A percentile compares a stretch with the other conserved stretches of the same genome.
phyloP scores from a whole-genome alignment of 2,797 vertebrate genomes.

The Gallinago stenura region DNA sequence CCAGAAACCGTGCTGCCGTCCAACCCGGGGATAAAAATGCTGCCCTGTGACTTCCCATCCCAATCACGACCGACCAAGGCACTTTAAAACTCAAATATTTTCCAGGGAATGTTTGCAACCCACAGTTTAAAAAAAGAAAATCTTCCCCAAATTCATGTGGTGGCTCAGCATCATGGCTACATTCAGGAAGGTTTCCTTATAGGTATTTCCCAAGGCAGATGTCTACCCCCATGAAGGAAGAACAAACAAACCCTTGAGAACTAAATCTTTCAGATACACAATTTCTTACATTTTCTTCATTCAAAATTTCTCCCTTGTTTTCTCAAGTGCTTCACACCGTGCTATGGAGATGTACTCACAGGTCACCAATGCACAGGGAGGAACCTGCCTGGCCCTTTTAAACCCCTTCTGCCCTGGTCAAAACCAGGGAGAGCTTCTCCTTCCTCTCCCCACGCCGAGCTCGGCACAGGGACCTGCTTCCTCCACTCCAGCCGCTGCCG shows the following conservation, averaged over 20 bases:
- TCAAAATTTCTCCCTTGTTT: not conserved
- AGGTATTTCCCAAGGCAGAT: not conserved
- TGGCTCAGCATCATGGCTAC: not conserved
- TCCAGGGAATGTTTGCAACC: conserved; percentile 18
- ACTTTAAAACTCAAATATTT: conserved; percentile 50
- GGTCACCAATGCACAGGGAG: not conserved
- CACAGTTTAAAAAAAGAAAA: conserved; percentile 36
- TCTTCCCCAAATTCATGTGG: not conserved
- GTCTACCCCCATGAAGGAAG: not conserved
- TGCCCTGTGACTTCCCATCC: conserved; percentile 21
- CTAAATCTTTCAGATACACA: not conserved
- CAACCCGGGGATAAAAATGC: conserved; percentile 26
- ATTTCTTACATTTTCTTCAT: not conserved
- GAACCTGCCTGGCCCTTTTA: not conserved
- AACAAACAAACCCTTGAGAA: not conserved
- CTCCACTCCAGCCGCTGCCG: not conserved
- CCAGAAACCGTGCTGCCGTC: conserved; percentile 24
- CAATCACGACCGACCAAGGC: not conserved
- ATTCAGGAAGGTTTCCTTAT: not conserved
- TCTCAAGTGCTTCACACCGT: not conserved
- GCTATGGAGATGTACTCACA: not conserved
- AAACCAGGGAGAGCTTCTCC: not conserved
- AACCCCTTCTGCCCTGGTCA: not conserved
- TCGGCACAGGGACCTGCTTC: not conserved
- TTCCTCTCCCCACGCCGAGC: not conserved